A percentile compares a stretch with the other conserved stretches of the same genome.
These are phyloP conservation scores for Xestia xanthographa DNA, from an alignment of 2,888 invertebrate species.

Conservation along the genomic window DNA sequence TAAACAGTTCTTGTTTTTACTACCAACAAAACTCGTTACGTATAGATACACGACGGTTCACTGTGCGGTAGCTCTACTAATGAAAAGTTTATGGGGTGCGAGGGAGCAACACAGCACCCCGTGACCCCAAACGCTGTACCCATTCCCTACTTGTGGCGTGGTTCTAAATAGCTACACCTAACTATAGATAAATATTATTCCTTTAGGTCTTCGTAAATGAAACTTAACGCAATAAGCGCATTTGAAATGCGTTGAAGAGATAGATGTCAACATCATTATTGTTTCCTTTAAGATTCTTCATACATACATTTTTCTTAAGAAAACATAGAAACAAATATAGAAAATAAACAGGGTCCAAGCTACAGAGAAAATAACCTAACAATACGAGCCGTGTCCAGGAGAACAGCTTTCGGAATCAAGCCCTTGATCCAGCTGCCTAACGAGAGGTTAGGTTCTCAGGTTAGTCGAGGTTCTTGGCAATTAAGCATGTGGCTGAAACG, in stretches of 20 bases:
- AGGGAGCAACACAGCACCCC: slow-evolving; percentile 11
- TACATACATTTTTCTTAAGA: too few species aligned
- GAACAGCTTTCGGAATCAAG: too few species aligned
- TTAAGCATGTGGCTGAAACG: too few species aligned
- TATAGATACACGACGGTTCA: background rate
- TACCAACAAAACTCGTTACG: background rate
- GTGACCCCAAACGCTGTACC: background rate
- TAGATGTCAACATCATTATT: background rate
- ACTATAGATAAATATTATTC: background rate
- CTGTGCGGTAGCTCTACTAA: slow-evolving; percentile 17
- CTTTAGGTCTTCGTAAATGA: background rate
- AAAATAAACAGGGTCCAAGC: too few species aligned
- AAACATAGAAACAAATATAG: too few species aligned
- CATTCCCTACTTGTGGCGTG: background rate
- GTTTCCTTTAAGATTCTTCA: too few species aligned
- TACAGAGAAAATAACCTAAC: too few species aligned
- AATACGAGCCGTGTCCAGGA: too few species aligned
- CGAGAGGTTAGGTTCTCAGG: too few species aligned
- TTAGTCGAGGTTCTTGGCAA: too few species aligned
- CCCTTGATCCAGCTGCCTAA: too few species aligned
- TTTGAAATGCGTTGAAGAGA: background rate
- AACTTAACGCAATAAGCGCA: background rate
- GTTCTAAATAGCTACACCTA: background rate
- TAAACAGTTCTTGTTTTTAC: background rate
- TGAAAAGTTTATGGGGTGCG: slow-evolving; percentile 36